Conservation (phyloP, 1,140 invertebrate genomes). For the Dinothrombium tinctorium region DNA sequence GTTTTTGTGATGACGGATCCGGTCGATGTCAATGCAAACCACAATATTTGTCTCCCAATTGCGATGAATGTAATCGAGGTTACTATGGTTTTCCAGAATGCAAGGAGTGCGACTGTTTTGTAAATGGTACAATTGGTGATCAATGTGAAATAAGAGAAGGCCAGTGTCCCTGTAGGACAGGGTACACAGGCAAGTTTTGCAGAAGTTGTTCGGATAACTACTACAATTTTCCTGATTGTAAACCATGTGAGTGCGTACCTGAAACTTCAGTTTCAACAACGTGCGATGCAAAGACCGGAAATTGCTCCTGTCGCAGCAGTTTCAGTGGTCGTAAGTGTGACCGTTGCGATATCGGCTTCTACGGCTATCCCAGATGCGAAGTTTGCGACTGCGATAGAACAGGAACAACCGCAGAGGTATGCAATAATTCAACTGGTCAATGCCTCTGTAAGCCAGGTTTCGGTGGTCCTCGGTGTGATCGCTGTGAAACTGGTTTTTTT, state of each 20-base stretch:
- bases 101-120: slow-evolving; percentile 47
- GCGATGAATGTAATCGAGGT: slow-evolving; percentile 68
- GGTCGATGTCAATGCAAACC: slow-evolving; percentile 59
- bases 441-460: slow-evolving; percentile 60
- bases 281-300: slow-evolving; percentile 63
- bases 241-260: slow-evolving; percentile 45
- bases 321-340: slow-evolving; percentile 71
- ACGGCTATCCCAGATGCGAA: slow-evolving; percentile 62
- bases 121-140: slow-evolving; percentile 25
- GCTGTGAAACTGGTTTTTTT: slow-evolving; percentile 62
- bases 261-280: slow-evolving; percentile 33
- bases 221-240: slow-evolving; percentile 73
- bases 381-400: slow-evolving; percentile 58
- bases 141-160: slow-evolving; percentile 32
- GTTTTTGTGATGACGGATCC: slow-evolving; percentile 77
- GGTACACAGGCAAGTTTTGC: slow-evolving; percentile 68
- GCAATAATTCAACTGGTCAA: slow-evolving; percentile 67
- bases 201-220: slow-evolving; percentile 76
- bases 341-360: slow-evolving; percentile 57
- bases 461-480: slow-evolving; percentile 47
- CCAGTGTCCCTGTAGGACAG: slow-evolving; percentile 55
- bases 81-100: slow-evolving; percentile 69
- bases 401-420: slow-evolving; percentile 71
- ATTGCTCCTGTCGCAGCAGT: slow-evolving; percentile 59
- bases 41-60: slow-evolving; percentile 63